Conservation (phyloP, 2,888 invertebrate species). For the Eupithecia dodoneata region DNA sequence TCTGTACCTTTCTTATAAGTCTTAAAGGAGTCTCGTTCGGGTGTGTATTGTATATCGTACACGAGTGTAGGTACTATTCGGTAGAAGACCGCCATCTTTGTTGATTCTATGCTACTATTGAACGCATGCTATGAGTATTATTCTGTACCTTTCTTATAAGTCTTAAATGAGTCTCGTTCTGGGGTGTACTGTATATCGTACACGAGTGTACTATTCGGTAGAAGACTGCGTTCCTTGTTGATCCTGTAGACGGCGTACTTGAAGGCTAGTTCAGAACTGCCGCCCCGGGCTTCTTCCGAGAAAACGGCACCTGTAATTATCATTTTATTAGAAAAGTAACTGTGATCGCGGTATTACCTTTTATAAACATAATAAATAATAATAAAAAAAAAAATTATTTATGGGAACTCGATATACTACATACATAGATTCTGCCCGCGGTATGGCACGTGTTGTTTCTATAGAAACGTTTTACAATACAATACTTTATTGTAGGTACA, state of each 20-base stretch:
- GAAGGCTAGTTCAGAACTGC: constrained; percentile 94
- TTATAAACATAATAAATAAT: too few species aligned
- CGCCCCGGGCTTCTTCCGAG: constrained; percentile 94
- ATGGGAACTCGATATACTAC: too few species aligned
- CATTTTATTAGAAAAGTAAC: neutral
- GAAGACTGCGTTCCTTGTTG: constrained; percentile 92
- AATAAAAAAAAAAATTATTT: too few species aligned
- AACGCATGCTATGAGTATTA: neutral
- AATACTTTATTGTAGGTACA: too few species aligned
- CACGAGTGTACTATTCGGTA: constrained; percentile 94
- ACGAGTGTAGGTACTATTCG: constrained; percentile 81
- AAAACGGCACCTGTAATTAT: constrained; percentile 93
- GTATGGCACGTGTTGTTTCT: too few species aligned
- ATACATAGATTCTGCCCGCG: too few species aligned
- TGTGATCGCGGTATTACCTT: too few species aligned
- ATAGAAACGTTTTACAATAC: too few species aligned
- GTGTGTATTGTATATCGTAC: constrained; percentile 49
- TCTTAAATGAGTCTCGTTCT: constrained; percentile 94
- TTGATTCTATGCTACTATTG: constrained; percentile 80
- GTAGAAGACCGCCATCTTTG: neutral
- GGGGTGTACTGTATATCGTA: constrained; percentile 96
- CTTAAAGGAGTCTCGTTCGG: constrained; percentile 94
- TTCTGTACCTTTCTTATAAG: constrained; percentile 92
- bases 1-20: constrained; percentile 93
- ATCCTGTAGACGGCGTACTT: constrained; percentile 97